Percentiles rank a stretch among this genome's conserved stretches.
Conservation (phyloP, 1,140 invertebrate species). For the Drosophila virilis region DNA sequence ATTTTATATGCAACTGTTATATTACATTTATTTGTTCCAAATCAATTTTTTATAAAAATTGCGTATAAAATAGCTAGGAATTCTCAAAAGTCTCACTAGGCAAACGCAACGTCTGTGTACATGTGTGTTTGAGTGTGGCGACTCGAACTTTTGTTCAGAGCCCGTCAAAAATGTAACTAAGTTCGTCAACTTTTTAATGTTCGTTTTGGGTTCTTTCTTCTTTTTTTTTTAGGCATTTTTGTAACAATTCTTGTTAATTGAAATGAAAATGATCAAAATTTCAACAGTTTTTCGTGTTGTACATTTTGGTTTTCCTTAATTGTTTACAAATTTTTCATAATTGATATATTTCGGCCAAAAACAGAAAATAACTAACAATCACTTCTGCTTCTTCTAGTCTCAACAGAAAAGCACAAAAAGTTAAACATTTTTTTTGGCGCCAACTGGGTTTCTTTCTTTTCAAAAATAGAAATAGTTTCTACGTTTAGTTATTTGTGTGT, state of each 20-base stretch:
- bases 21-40: background rate
- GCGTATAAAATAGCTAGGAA: conserved; percentile 2
- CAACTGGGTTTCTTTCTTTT: conserved; percentile 28
- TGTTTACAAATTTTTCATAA: conserved; percentile 27
- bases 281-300: conserved; percentile 67
- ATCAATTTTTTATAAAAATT: background rate
- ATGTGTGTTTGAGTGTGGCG: background rate
- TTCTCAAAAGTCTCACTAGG: background rate
- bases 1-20: conserved; percentile 14
- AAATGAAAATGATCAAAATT: conserved; percentile 51
- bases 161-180: conserved; percentile 36
- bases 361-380: conserved; percentile 18
- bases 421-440: conserved; percentile 34
- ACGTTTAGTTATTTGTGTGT: background rate
- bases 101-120: conserved; percentile 2
- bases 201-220: conserved; percentile 14
- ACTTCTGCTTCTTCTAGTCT: conserved; percentile 12
- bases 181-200: conserved; percentile 24
- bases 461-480: conserved; percentile 46
- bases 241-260: conserved; percentile 65
- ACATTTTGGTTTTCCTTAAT: conserved; percentile 68
- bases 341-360: conserved; percentile 44
- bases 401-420: conserved; percentile 43
- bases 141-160: conserved; percentile 16
- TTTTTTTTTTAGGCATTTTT: conserved; percentile 31